Conservation (phyloP, 92 coral and sea anemone species). For the Hydrozoanthus gracilis region DNA sequence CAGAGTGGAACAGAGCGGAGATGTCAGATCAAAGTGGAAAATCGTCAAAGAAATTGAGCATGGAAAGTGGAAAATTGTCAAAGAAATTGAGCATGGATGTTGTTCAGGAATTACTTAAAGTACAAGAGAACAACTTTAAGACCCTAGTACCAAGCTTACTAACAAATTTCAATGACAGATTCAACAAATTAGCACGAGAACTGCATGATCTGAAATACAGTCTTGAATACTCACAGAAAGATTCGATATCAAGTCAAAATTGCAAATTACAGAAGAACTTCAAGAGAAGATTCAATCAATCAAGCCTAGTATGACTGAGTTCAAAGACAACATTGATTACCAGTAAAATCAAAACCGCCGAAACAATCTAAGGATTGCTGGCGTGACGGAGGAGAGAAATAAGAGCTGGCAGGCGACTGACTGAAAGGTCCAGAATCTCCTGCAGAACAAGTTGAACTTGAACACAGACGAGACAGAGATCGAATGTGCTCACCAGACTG, state of each 20-base stretch:
- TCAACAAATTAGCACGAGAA: no score
- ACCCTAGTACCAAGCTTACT: no score
- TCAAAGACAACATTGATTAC: background rate
- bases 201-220: no score
- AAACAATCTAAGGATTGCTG: no score
- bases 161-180: no score
- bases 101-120: background rate
- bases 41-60: background rate
- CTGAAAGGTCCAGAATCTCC: conserved; percentile 22
- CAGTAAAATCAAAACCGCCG: conserved; percentile 16
- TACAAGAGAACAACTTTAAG: conserved; percentile 23
- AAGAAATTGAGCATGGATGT: background rate
- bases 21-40: background rate
- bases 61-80: background rate
- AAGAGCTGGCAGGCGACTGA: conserved; percentile 12
- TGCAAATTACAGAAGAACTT: no score
- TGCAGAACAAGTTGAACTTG: no score
- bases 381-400: no score
- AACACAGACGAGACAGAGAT: no score
- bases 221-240: background rate
- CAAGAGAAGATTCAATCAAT: no score
- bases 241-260: background rate
- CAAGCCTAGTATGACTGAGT: background rate
- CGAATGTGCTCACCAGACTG: background rate
- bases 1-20: background rate